Base-by-base conservation (phyloP, 2,113 vertebrate genomes). In the Notarius lentiginosus region DNA sequence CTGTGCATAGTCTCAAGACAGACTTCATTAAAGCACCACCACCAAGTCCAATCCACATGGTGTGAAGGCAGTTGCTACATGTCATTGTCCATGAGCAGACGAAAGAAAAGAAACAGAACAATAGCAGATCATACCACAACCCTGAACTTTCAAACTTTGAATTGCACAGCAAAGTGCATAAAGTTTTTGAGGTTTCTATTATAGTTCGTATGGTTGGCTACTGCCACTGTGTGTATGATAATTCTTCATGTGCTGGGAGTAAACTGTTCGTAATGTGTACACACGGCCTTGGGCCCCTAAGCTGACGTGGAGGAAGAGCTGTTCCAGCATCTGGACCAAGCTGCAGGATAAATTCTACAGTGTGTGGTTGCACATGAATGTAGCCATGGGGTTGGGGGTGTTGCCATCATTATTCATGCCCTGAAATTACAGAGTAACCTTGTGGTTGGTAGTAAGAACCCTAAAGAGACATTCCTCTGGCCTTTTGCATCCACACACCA, bases 271-370 rank as follows among this genome's bases (percentile, higher is more conserved):
- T 61, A 88, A 53, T 72, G 53, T 9, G 17, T 47, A 77, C 84
- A 84, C 58, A 82, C 22, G 82, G 3, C 47, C 27, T 60, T 73
- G 27, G n/a, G 79, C 17, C 14, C 53, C 81, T 51, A 84, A n/a
- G 61, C 53, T 53, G 79, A 82, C 68, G 60, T 60, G 18, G n/a
- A 34, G n/a, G 72, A 76, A 73, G 73, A 82, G 58, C 56, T 53
- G 82, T 88, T 90, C 73, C 61, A 85, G 60, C 10, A 51, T 87
- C 63, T 88, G 41, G 27, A 89, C 91, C 90, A 92, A 94, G 90
- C 87, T 91, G 88, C 91, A 92, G 90, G 92, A 89, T 92, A 92
- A 94, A 91, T 91, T 87, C 85, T 58, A 76, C 89, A 90, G 68
- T 90, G 87, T 91, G 92, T 91, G 91, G 92, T 88, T 87, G 83